These are phyloP conservation scores for Hydrophis major DNA, from an alignment of 2,797 vertebrate species.

Conservation along the genomic window DNA sequence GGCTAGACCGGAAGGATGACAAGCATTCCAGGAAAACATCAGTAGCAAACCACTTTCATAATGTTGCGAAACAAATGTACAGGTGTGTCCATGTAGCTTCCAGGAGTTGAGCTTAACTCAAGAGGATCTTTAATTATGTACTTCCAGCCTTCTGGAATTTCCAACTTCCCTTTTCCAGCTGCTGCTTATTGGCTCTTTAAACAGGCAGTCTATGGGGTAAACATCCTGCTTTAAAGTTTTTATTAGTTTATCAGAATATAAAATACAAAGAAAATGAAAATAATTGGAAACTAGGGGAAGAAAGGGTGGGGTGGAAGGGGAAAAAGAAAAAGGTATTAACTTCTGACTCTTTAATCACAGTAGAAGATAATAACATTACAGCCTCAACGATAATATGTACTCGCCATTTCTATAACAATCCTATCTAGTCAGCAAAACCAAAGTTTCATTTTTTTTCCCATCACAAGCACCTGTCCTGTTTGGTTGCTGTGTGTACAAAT, in stretches of 20 bases:
- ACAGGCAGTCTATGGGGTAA: not conserved
- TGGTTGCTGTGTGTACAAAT: too few species aligned
- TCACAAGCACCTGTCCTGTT: too few species aligned
- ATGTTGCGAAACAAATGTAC: not conserved
- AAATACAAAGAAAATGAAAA: too few species aligned
- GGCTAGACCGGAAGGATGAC: not conserved
- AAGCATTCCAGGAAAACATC: not conserved
- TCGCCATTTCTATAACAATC: not conserved
- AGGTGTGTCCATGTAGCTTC: not conserved
- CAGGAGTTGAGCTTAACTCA: not conserved
- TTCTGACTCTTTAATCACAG: too few species aligned
- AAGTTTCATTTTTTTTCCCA: not conserved
- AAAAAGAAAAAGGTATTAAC: too few species aligned
- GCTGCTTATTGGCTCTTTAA: not conserved
- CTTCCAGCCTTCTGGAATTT: not conserved
- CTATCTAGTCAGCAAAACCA: not conserved
- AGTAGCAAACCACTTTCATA: not conserved
- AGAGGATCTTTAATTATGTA: not conserved
- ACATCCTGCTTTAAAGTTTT: not conserved
- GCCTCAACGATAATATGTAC: not conserved
- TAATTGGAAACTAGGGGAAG: too few species aligned
- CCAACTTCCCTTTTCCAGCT: not conserved
- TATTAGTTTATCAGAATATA: not conserved
- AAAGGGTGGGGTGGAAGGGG: too few species aligned
- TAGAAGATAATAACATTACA: too few species aligned